Base-by-base conservation (phyloP, 2,113 vertebrate species). In the Fregetta grallaria region DNA sequence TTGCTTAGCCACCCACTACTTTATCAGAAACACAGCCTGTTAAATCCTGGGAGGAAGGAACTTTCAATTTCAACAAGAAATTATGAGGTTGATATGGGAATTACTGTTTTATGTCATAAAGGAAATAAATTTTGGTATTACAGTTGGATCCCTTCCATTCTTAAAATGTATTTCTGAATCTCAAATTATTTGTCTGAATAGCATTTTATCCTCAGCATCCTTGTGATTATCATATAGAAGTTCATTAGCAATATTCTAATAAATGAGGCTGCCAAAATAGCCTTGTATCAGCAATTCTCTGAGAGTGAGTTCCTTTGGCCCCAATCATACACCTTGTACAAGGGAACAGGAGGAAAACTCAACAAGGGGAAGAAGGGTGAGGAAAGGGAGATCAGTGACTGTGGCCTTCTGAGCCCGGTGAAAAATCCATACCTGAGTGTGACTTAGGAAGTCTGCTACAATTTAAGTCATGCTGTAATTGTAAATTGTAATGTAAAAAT, bases 291-390 rank as follows among this genome's bases (percentile, higher is more conserved):
- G 6, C 29, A 88, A 25, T 9, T 38, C 26, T 67, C 42, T 67
- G 25, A 42, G 6, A 10, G 7, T 44, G 27, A 68, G 11, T 56
- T 67, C 4, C 17, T 76, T 70, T 86, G 59, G 3, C 7, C 42
- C 26, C 4, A 47, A 5, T n/a, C 10, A 44, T 44, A 44, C 3
- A 61, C 0, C 3, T 4, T 3, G 3, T 29, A 55, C 10, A 76
- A 59, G 12, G 3, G 13, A 86, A 61, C 16, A 44, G 40, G 13
- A 56, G 14, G 11, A 86, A 82, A 91, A 61, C 3, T 58, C 12
- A 55, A 5, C 10, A 80, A 74, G 10, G 7, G 12, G 9, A 45
- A 25, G 7, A 82, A 2, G 55, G 16, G 3, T 68, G 29, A 88
- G 16, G 6, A 63, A 5, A 52, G 17, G 13, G 15, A 85, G 11